Percentiles rank a stretch among this genome's conserved stretches.
Conservation (phyloP, 2,113 vertebrate species). For the Prietella phreatophila region DNA sequence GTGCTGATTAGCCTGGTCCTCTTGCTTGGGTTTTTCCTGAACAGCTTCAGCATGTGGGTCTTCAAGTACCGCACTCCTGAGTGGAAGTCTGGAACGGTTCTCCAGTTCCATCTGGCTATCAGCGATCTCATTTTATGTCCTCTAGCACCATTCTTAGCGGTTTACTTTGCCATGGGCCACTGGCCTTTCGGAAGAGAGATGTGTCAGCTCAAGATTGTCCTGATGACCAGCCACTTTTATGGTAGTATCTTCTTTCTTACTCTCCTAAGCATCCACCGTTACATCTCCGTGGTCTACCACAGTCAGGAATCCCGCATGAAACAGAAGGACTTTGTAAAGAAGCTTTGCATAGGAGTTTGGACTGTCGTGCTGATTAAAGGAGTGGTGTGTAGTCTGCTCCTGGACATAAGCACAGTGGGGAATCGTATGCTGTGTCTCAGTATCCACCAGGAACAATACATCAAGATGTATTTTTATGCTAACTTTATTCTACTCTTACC, state of each 20-base stretch:
- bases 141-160: constrained; percentile 59
- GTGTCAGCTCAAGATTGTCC: constrained; percentile 60
- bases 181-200: constrained; percentile 68
- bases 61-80: constrained; percentile 65
- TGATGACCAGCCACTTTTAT: constrained; percentile 57
- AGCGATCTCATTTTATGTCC: constrained; percentile 67
- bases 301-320: constrained; percentile 56
- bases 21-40: constrained; percentile 64
- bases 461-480: constrained; percentile 42
- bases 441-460: constrained; percentile 54
- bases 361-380: constrained; percentile 52
- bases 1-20: constrained; percentile 65
- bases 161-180: constrained; percentile 58
- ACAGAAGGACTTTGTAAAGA: constrained; percentile 57
- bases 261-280: constrained; percentile 62
- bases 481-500: constrained; percentile 44
- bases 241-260: constrained; percentile 64
- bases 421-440: constrained; percentile 58
- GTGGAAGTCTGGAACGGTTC: constrained; percentile 66
- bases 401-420: constrained; percentile 48
- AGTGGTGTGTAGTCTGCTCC: constrained; percentile 45
- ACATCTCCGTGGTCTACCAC: constrained; percentile 53
- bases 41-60: constrained; percentile 66
- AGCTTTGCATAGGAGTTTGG: constrained; percentile 57
- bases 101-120: constrained; percentile 74